Evolutionary conservation across 1,140 invertebrate genomes (phyloP), one percentile per base, ranked within the genome.

Genomic region (Araneus ventricosus): DNA sequence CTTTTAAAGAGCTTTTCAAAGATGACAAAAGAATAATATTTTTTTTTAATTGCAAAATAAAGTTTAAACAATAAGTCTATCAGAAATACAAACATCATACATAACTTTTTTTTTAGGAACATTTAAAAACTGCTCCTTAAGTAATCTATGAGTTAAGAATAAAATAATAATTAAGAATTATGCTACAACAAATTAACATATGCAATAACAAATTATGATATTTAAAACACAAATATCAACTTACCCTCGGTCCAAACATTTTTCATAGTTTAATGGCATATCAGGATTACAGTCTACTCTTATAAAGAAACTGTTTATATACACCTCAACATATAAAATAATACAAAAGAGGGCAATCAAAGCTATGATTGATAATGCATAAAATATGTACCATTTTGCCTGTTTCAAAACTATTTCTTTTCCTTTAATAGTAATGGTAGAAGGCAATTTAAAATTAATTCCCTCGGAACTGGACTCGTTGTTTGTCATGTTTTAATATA

Each of bases 221-320:
- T 82, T 82, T 39, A 41, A 41, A 82, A 82, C 41, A 79, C 24
- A 82, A 80, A 75, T 34, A 34, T 24, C 0, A 70, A 52, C 90
- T 93, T 88, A 93, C 92, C 86, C 86, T 63, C 92, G 57, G 30
- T 88, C 67, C 20, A 88, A 63, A 30, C 92, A 93, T 88, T 88
- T 93, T 63, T 93, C 57, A 82, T 93, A 93, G 79, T 93, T 93
- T 22, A 93, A 45, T 27, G 92, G 92, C 45, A 93, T 52, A 80
- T 93, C 92, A 27, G 92, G 85, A 30, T 88, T 88, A 37, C 92
- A 93, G 63, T 93, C 85, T n/a, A 93, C 52, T 80, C 86, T 79
- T 41, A 93, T 59, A 34, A 80, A 63, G 82, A 88, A 88, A n/a
- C 85, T 88, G n/a, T 93, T 88, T 82, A 80, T 93, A 30, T 93